phyloP scores from a whole-genome alignment of 1,140 invertebrate species.

The Ooceraea biroi region DNA sequence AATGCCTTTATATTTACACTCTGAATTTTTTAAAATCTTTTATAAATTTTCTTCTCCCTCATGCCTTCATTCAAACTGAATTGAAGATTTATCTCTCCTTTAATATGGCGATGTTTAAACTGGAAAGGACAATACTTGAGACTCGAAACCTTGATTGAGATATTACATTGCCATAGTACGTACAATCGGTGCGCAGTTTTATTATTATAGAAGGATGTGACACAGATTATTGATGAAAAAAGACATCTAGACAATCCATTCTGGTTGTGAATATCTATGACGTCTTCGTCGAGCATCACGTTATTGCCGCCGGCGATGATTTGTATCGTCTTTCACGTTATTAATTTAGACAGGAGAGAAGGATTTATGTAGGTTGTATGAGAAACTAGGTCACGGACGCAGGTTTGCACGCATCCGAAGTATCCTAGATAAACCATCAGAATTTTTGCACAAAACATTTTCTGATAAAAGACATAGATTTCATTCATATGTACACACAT shows the following conservation, averaged over 20 bases:
- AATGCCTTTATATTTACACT: not conserved
- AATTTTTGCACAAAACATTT: not conserved
- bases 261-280: slow-evolving; percentile 66
- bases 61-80: slow-evolving; percentile 3
- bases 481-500: no score
- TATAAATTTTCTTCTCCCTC: not conserved
- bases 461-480: no score
- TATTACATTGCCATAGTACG: slow-evolving; percentile 70
- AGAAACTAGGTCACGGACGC: slow-evolving; percentile 74
- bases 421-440: slow-evolving; percentile 8
- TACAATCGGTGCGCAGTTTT: slow-evolving; percentile 65
- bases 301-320: slow-evolving; percentile 49
- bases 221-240: slow-evolving; percentile 64
- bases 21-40: not conserved
- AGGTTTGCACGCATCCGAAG: not conserved
- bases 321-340: slow-evolving; percentile 70
- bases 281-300: slow-evolving; percentile 28
- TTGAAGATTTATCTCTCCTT: slow-evolving; percentile 49
- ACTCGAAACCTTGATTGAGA: slow-evolving; percentile 72
- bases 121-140: slow-evolving; percentile 63
- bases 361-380: slow-evolving; percentile 66
- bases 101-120: slow-evolving; percentile 51
- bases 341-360: slow-evolving; percentile 71
- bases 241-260: slow-evolving; percentile 54
- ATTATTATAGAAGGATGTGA: slow-evolving; percentile 72